These are phyloP conservation scores for Sebastes oblongus DNA, from an alignment of 2,797 vertebrate genomes.

Conservation along the genomic window DNA sequence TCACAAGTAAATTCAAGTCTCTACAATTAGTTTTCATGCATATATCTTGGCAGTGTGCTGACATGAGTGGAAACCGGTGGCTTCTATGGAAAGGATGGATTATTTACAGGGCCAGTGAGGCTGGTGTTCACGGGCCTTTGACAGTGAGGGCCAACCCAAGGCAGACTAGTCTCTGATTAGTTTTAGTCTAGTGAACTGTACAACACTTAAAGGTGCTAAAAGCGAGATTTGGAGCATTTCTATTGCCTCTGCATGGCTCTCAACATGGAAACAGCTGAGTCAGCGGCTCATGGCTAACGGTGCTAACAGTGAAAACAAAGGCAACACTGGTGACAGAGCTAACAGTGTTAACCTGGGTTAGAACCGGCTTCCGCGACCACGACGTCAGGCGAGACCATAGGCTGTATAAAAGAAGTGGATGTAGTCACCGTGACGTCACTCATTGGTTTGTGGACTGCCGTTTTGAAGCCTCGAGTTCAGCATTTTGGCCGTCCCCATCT, in stretches of 20 bases:
- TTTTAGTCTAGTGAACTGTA: neutral
- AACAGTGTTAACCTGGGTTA: neutral
- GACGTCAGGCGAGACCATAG: too few species aligned
- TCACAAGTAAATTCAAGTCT: neutral
- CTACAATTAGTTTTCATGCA: neutral
- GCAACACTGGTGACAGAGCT: neutral
- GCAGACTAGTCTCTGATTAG: rapidly evolving
- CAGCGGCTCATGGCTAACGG: neutral
- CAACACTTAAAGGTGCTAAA: neutral
- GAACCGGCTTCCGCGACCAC: too few species aligned
- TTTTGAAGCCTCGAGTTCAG: too few species aligned
- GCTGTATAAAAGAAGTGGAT: rapidly evolving
- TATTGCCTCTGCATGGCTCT: rapidly evolving
- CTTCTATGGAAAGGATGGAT: neutral
- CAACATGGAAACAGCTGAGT: neutral
- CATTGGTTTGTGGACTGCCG: too few species aligned
- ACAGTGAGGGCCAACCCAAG: neutral
- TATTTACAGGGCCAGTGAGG: too few species aligned
- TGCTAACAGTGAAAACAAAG: neutral
- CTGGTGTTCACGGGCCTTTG: neutral
- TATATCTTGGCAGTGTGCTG: neutral
- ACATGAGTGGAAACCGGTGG: neutral
- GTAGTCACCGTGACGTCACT: too few species aligned
- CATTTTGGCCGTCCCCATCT: too few species aligned
- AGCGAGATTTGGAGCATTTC: rapidly evolving